These are phyloP conservation scores for Sarcophilus harrisii DNA, from an alignment of 2,797 vertebrate species.

Conservation along the genomic window DNA sequence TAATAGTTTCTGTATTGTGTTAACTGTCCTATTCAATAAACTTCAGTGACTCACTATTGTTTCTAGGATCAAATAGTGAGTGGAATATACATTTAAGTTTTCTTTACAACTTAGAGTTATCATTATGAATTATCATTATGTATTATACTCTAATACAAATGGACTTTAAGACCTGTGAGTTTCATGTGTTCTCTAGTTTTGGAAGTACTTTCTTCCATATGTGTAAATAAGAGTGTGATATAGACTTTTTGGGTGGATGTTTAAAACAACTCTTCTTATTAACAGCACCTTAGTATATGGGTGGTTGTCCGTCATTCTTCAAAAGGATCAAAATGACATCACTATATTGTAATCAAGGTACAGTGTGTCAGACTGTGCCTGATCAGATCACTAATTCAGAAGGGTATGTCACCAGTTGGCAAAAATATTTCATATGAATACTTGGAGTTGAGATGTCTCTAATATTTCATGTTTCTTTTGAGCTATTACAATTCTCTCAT, in stretches of 20 bases:
- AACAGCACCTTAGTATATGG: not conserved
- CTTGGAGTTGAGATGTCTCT: not conserved
- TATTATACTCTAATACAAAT: not conserved
- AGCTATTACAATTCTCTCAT: too few relatives aligned
- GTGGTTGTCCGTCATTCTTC: not conserved
- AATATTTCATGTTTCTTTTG: not conserved
- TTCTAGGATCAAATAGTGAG: not conserved
- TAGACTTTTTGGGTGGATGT: not conserved
- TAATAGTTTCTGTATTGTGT: not conserved
- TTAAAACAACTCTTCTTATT: not conserved
- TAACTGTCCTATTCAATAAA: not conserved
- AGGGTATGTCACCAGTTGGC: not conserved
- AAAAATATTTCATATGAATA: not conserved
- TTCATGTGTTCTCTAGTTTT: not conserved
- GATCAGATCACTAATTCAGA: not conserved
- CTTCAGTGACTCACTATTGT: not conserved
- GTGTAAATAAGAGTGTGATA: not conserved
- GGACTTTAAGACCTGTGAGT: not conserved
- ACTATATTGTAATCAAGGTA: not conserved
- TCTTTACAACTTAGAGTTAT: not conserved
- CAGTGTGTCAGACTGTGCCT: not conserved
- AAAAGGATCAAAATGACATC: not conserved
- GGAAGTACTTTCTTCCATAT: not conserved
- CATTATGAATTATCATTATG: not conserved
- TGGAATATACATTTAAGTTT: not conserved